Evolutionary conservation across 2,113 vertebrate genomes (phyloP), one percentile per base, ranked within the genome.

Genomic region (Erythrocercus mccallii): DNA sequence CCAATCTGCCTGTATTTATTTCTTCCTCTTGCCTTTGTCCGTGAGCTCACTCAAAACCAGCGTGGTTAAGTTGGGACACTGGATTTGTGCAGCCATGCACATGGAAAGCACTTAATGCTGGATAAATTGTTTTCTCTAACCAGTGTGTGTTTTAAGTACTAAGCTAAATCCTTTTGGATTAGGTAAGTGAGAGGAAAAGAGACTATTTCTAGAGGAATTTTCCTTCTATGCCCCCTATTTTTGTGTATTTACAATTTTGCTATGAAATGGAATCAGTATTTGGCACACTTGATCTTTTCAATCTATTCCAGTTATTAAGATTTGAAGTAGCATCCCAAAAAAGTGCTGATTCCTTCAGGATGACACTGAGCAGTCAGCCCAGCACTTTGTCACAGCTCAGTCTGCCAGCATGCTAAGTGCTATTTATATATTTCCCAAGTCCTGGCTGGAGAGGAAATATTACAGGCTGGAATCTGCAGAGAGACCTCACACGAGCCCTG

Each of bases 341-440:
- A 94, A 82, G 33, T 79, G 81, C 88, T 88, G 88, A 90, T 88
- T 79, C 68, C 71, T 90, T 71, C 74, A 78, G 92, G 60, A 50
- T 71, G 64, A 51, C 62, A 19, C 91, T 72, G 11, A 27, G 77
- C 70, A 95, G 83, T 61, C 62, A 79, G 78, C 28, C 23, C 60
- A 80, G 74, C 77, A 69, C 57, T 94, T 70, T 83, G 44, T 84
- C 80, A 74, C 64, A 42, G 72, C 50, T 81, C 53, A 23, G 53
- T 81, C 83, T 77, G 76, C 51, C 64, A 90, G 48, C n/a, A 14
- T 22, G 27, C 53, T 66, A 33, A 27, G 5, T 88, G 53, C 51
- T 93, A 44, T 96, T 83, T 89, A 57, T 80, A 50, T 73, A 53
- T 82, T 69, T 42, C 35, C 19, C 7, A 8, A 38, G 24, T 65